Conservation (phyloP, 2,797 vertebrate genomes). For the Trachurus trachurus region DNA sequence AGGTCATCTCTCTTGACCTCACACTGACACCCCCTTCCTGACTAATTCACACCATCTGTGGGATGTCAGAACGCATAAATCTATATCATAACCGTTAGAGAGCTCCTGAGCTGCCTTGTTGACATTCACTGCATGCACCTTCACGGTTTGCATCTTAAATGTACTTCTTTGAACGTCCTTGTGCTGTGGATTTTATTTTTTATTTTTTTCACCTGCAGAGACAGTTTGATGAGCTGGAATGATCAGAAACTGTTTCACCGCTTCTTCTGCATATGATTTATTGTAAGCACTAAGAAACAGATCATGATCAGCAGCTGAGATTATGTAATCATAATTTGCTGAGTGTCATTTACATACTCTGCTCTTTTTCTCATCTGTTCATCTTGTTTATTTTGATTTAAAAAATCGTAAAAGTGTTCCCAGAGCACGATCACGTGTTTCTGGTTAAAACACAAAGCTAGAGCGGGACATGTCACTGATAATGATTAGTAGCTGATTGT, state of each 20-base stretch:
- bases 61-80: constrained; percentile 81
- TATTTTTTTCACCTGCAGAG: background rate
- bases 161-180: constrained; percentile 4
- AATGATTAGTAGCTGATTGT: too few relatives aligned
- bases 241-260: constrained; percentile 43
- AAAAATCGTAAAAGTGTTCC: too few relatives aligned
- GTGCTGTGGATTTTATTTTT: constrained; percentile 15
- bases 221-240: constrained; percentile 28
- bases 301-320: constrained; percentile 38
- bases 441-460: too few relatives aligned
- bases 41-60: constrained; percentile 84
- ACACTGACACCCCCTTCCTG: constrained; percentile 70
- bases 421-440: too few relatives aligned
- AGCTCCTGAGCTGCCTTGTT: constrained; percentile 50
- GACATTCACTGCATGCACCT: constrained; percentile 50
- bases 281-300: constrained; percentile 41
- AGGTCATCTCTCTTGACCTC: constrained; percentile 79
- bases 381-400: too few relatives aligned
- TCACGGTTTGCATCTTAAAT: constrained; percentile 38
- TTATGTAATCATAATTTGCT: constrained; percentile 60
- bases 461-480: too few relatives aligned
- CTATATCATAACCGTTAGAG: constrained; percentile 73
- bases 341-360: background rate
- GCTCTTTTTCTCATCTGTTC: too few relatives aligned
- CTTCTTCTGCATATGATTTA: constrained; percentile 38